Percentiles rank a stretch among this genome's conserved stretches.
phyloP scores from a whole-genome alignment of 2,888 invertebrate genomes.

The Leptopilina syphax region DNA sequence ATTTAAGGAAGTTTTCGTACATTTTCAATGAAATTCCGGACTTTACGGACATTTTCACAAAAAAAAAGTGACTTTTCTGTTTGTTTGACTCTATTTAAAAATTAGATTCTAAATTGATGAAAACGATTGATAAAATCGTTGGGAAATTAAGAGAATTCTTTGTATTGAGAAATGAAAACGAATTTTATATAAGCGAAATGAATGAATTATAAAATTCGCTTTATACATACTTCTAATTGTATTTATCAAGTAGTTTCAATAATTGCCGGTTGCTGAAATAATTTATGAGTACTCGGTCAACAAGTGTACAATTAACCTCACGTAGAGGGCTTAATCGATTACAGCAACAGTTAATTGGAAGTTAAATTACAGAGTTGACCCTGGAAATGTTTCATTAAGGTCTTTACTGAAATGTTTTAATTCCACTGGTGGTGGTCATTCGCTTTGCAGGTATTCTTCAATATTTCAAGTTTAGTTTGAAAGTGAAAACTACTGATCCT shows the following conservation, averaged over 20 bases:
- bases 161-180: background rate
- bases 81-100: too few species aligned
- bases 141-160: background rate
- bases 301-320: constrained; percentile 36
- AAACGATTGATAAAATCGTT: too few species aligned
- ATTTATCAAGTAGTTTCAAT: constrained; percentile 17
- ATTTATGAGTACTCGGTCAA: constrained; percentile 31
- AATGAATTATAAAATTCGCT: background rate
- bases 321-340: constrained; percentile 38
- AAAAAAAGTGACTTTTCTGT: too few species aligned
- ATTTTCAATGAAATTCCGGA: too few species aligned
- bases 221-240: background rate
- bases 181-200: background rate
- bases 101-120: too few species aligned
- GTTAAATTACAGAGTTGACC: constrained; percentile 26
- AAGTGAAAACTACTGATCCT: background rate
- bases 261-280: constrained; percentile 26
- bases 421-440: background rate
- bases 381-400: constrained; percentile 20
- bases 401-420: constrained; percentile 6
- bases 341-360: constrained; percentile 32
- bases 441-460: background rate
- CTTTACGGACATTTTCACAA: too few species aligned
- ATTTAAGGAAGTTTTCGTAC: too few species aligned
- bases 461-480: background rate